Conservation (phyloP, 2,888 invertebrate species). For the Dasypolia templi region DNA sequence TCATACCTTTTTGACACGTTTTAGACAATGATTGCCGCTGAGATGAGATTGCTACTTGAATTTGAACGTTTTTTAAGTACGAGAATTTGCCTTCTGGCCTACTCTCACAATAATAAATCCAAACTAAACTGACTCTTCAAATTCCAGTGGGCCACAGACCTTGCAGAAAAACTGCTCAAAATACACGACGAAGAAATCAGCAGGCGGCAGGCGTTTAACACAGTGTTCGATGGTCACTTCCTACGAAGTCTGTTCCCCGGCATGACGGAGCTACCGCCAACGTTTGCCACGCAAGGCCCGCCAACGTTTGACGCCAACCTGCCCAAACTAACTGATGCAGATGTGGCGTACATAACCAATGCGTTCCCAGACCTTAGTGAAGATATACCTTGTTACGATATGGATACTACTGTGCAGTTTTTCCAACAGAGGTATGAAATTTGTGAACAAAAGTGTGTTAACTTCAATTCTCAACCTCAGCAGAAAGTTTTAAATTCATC, state of each 20-base stretch:
- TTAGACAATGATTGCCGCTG: too few relatives aligned
- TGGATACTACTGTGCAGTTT: slow-evolving; percentile 93
- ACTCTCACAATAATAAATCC: neutral
- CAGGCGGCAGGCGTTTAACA: slow-evolving; percentile 94
- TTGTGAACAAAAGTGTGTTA: neutral
- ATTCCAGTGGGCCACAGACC: slow-evolving; percentile 94
- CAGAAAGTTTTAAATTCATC: neutral
- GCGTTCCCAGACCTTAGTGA: slow-evolving; percentile 93
- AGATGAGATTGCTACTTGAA: too few relatives aligned
- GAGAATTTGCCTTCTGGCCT: too few relatives aligned
- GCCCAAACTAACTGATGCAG: slow-evolving; percentile 91
- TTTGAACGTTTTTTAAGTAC: too few relatives aligned
- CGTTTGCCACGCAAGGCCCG: slow-evolving; percentile 95
- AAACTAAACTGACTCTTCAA: neutral
- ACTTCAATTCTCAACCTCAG: neutral
- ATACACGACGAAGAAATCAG: slow-evolving; percentile 96
- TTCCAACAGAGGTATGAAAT: slow-evolving; percentile 90
- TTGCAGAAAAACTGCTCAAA: slow-evolving; percentile 94
- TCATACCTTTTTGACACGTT: too few relatives aligned
- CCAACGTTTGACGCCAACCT: slow-evolving; percentile 93
- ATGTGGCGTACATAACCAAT: slow-evolving; percentile 92
- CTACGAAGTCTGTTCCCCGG: slow-evolving; percentile 97
- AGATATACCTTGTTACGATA: slow-evolving; percentile 92
- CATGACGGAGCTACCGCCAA: slow-evolving; percentile 95
- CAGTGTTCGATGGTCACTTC: slow-evolving; percentile 95